A percentile compares a stretch with the other conserved stretches of the same genome.
Conservation (phyloP, 1,140 invertebrate genomes). For the Limonius californicus region DNA sequence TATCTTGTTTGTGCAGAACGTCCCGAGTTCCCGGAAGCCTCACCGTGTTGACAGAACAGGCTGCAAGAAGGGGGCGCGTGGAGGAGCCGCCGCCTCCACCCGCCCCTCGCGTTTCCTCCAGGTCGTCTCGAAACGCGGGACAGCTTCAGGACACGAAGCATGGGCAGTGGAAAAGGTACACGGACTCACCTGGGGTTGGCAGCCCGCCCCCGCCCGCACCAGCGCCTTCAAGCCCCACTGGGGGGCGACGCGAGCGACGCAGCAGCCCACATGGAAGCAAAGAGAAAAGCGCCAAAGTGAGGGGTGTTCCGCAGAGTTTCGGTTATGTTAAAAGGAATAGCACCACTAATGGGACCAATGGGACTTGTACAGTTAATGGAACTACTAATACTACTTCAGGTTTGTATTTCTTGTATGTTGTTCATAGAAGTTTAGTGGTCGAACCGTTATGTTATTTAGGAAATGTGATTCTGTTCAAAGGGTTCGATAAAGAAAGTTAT, state of each 20-base stretch:
- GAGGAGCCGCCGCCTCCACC: conserved; percentile 37
- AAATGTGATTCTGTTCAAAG: no score
- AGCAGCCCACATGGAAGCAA: conserved; percentile 45
- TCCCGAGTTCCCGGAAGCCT: conserved; percentile 36
- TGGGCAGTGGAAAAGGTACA: conserved; percentile 46
- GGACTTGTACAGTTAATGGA: conserved; percentile 20
- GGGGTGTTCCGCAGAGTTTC: conserved; percentile 72
- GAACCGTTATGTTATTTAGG: no score
- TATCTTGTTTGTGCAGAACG: conserved; percentile 27
- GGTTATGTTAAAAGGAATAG: conserved; percentile 78
- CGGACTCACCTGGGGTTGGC: conserved; percentile 55
- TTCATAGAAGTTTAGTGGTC: no score
- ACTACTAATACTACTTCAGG: not conserved
- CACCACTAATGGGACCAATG: conserved; percentile 47
- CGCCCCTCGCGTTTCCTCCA: conserved; percentile 26
- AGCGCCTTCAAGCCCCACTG: conserved; percentile 50
- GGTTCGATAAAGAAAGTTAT: no score
- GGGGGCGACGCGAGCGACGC: conserved; percentile 45
- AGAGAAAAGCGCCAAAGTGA: conserved; percentile 35
- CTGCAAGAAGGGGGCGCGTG: conserved; percentile 34
- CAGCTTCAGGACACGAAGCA: conserved; percentile 31
- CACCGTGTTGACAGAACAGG: conserved; percentile 41
- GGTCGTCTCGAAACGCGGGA: conserved; percentile 23
- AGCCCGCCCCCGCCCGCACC: conserved; percentile 50
- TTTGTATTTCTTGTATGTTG: not conserved